A percentile compares a stretch with the other conserved stretches of the same genome.
phyloP scores from a whole-genome alignment of 2,888 invertebrate species.

The Apoda limacodes region DNA sequence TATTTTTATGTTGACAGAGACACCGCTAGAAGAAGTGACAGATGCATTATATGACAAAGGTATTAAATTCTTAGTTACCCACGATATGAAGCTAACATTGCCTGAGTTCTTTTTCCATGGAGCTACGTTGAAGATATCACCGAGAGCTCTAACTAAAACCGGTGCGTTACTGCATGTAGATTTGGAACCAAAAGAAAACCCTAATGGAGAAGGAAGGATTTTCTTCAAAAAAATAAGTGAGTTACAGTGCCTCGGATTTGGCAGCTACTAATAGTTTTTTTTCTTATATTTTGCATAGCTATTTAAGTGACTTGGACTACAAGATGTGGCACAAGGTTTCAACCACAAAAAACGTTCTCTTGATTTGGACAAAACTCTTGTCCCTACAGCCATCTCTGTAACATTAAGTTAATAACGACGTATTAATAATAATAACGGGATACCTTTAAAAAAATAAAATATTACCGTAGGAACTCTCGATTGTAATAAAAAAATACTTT shows the following conservation, averaged over 20 bases:
- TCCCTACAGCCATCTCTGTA: too few relatives aligned
- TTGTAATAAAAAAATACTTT: too few relatives aligned
- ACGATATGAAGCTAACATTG: slow-evolving; percentile 78
- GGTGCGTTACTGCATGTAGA: slow-evolving; percentile 83
- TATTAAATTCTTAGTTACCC: slow-evolving; percentile 80
- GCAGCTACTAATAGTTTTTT: neutral
- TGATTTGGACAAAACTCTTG: too few relatives aligned
- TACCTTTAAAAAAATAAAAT: too few relatives aligned
- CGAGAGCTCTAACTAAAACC: slow-evolving; percentile 76
- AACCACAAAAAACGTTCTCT: too few relatives aligned
- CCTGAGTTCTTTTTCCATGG: slow-evolving; percentile 82
- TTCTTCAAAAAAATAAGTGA: slow-evolving; percentile 79
- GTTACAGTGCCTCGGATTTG: too few relatives aligned
- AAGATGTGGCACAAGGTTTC: neutral
- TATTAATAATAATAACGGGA: too few relatives aligned
- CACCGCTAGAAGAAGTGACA: slow-evolving; percentile 82
- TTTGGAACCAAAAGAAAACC: slow-evolving; percentile 66
- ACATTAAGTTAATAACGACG: too few relatives aligned
- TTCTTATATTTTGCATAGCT: neutral
- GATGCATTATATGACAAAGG: slow-evolving; percentile 77
- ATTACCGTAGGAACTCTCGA: too few relatives aligned
- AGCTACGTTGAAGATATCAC: slow-evolving; percentile 79
- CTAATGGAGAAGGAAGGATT: slow-evolving; percentile 67
- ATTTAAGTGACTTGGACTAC: neutral
- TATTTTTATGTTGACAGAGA: slow-evolving; percentile 41